These are phyloP conservation scores for Lypha dubia DNA, from an alignment of 2,888 invertebrate genomes.

Conservation along the genomic window DNA sequence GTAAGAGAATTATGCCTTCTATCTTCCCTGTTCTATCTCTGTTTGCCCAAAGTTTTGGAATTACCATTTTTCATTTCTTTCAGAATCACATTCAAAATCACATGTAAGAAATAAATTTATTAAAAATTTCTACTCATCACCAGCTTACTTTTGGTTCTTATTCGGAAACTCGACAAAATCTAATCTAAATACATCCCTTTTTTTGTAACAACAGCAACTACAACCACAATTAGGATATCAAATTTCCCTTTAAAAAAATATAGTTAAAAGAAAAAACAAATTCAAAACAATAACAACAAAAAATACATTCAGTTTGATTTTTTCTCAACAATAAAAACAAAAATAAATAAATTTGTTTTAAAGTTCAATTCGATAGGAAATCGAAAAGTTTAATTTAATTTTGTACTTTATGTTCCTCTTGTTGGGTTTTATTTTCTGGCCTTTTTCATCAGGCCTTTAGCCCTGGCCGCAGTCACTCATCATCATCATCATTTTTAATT, in stretches of 20 bases:
- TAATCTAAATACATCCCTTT: too few relatives aligned
- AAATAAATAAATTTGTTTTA: constrained; percentile 43
- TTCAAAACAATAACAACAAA: background rate
- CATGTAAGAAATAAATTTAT: too few relatives aligned
- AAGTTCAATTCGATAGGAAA: constrained; percentile 66
- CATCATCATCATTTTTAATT: constrained; percentile 4
- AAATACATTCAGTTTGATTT: background rate
- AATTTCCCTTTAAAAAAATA: background rate
- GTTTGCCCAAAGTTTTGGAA: too few relatives aligned
- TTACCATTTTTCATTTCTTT: too few relatives aligned
- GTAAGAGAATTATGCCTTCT: too few relatives aligned
- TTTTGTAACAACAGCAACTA: too few relatives aligned
- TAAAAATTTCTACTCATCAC: too few relatives aligned
- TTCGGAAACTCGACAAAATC: too few relatives aligned
- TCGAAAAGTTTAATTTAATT: constrained; percentile 71
- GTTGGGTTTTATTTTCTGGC: constrained; percentile 21
- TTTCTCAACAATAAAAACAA: background rate
- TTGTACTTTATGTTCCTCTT: constrained; percentile 64
- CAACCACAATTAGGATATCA: background rate
- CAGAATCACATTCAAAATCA: too few relatives aligned
- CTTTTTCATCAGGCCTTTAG: background rate
- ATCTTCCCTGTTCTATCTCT: too few relatives aligned
- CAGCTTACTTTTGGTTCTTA: too few relatives aligned
- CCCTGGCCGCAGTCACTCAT: background rate
- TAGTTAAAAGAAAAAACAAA: background rate